phyloP scores from a whole-genome alignment of 2,113 vertebrate genomes.

The Deroptyus accipitrinus region DNA sequence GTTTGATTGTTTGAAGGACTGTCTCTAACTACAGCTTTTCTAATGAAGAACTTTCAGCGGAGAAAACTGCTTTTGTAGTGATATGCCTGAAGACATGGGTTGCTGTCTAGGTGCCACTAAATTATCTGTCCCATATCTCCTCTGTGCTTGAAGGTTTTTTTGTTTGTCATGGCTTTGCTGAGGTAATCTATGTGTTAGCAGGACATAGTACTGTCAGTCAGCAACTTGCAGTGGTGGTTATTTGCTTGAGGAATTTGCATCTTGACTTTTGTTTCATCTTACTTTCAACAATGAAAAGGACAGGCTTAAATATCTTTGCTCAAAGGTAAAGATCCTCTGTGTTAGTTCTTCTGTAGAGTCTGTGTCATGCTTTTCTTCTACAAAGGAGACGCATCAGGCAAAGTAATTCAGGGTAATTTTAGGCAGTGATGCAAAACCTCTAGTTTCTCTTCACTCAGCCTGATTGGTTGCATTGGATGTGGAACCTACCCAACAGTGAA shows the following conservation, averaged over 20 bases:
- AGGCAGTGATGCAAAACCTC: background rate
- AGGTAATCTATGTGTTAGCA: background rate
- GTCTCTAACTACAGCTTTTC: background rate
- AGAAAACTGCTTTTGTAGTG: background rate
- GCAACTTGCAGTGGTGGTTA: background rate
- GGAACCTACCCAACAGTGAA: background rate
- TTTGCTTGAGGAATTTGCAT: background rate
- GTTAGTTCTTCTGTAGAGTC: background rate
- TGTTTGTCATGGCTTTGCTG: background rate
- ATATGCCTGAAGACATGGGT: background rate
- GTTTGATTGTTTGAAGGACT: background rate
- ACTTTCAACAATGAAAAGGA: background rate
- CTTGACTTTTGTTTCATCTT: accelerated
- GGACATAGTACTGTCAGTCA: background rate
- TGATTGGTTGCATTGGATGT: background rate
- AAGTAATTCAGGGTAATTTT: background rate
- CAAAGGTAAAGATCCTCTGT: background rate
- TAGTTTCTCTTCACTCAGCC: background rate
- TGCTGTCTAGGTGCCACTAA: background rate
- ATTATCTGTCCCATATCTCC: background rate
- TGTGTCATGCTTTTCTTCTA: background rate
- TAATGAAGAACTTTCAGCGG: background rate
- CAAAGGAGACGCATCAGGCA: background rate
- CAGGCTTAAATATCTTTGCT: background rate
- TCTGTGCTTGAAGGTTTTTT: background rate